phyloP scores from a whole-genome alignment of 2,888 invertebrate species.

The Entomobrya multifasciata region DNA sequence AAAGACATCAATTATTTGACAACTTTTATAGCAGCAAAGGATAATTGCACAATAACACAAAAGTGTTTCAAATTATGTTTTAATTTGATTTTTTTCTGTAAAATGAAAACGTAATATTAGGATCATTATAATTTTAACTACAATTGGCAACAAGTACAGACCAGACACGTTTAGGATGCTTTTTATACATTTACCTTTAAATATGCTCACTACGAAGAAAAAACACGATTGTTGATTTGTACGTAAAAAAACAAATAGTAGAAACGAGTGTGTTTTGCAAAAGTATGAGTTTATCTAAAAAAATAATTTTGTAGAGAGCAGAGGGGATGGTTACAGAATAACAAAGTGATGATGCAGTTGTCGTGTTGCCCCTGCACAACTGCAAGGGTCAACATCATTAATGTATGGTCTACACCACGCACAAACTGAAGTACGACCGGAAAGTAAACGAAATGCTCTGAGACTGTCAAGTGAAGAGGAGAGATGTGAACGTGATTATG shows the following conservation, averaged over 20 bases:
- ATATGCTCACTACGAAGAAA: background rate
- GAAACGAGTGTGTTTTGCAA: too few species aligned
- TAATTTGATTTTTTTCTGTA: background rate
- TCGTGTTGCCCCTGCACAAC: conserved; percentile 17
- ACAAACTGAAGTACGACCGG: conserved; percentile 6
- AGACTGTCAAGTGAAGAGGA: background rate
- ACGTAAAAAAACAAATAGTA: too few species aligned
- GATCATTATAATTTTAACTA: conserved; percentile 22
- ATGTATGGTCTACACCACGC: background rate
- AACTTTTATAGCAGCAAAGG: background rate
- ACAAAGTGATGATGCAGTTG: background rate
- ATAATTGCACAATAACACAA: conserved; percentile 16
- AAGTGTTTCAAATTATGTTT: conserved; percentile 30
- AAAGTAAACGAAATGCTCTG: conserved; percentile 21
- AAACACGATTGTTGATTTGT: too few species aligned
- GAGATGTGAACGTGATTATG: conserved; percentile 10
- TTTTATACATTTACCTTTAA: background rate
- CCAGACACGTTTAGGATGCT: background rate
- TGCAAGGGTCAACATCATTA: conserved; percentile 23
- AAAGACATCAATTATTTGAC: background rate
- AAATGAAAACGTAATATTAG: conserved; percentile 21
- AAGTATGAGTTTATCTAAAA: too few species aligned
- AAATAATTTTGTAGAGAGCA: too few species aligned
- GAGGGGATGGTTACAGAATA: too few species aligned
- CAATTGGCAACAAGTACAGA: conserved; percentile 38